phyloP scores from a whole-genome alignment of 2,797 vertebrate species.

The Salmo trutta region DNA sequence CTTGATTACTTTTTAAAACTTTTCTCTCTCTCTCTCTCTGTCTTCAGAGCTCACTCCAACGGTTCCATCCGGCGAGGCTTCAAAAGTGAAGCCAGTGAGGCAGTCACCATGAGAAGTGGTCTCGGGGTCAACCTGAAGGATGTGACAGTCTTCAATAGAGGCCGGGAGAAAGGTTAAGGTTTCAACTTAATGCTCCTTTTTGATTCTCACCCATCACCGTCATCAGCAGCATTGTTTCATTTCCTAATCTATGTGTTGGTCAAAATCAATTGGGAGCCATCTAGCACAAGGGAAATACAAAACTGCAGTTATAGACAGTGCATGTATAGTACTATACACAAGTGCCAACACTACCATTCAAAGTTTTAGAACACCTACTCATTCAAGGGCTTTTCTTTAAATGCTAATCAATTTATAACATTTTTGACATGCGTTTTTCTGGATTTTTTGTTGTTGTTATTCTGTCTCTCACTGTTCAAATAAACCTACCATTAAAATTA shows the following conservation, averaged over 20 bases:
- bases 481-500: too few relatives aligned
- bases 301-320: neutral
- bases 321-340: too few relatives aligned
- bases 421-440: too few relatives aligned
- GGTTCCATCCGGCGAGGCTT: conserved; percentile 93
- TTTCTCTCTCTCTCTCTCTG: too few relatives aligned
- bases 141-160: conserved; percentile 93
- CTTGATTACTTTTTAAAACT: conserved; percentile 55
- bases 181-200: conserved; percentile 63
- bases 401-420: too few relatives aligned
- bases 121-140: conserved; percentile 98
- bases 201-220: conserved; percentile 34
- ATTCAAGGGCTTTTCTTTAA: too few relatives aligned
- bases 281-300: neutral
- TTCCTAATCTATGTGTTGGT: neutral
- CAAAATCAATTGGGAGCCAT: neutral
- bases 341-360: too few relatives aligned
- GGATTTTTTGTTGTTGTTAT: too few relatives aligned
- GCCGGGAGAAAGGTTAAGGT: conserved; percentile 93
- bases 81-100: conserved; percentile 90
- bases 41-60: conserved; percentile 91
- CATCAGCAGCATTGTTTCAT: neutral
- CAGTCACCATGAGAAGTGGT: conserved; percentile 90
- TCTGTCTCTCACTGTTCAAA: too few relatives aligned
- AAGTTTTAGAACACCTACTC: too few relatives aligned